phyloP scores from a whole-genome alignment of 2,113 vertebrate species.

The Carassius auratus region DNA sequence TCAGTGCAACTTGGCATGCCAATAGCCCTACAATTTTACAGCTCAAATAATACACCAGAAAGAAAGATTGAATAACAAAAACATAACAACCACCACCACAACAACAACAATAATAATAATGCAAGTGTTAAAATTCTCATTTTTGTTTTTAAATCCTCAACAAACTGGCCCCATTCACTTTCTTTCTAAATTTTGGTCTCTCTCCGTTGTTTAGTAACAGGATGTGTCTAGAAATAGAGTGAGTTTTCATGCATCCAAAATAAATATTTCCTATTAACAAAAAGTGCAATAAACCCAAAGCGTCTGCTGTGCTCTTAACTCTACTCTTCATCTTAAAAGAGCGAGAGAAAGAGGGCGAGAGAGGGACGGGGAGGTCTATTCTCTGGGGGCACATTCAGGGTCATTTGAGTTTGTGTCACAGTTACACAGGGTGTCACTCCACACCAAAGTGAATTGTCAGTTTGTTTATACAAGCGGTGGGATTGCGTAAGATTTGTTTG shows the following conservation, averaged over 20 bases:
- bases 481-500: slow-evolving; percentile 75
- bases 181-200: neutral
- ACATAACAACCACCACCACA: too few species aligned
- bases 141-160: neutral
- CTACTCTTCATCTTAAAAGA: slow-evolving; percentile 21
- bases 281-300: neutral
- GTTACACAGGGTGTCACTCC: slow-evolving; percentile 79
- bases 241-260: neutral
- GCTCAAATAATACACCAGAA: neutral
- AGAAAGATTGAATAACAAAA: too few species aligned
- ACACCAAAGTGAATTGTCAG: slow-evolving; percentile 80
- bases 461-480: slow-evolving; percentile 82
- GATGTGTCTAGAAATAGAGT: neutral
- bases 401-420: slow-evolving; percentile 76
- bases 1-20: neutral
- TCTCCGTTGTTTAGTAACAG: neutral
- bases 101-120: too few species aligned
- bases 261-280: neutral
- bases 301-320: neutral
- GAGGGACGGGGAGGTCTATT: slow-evolving; percentile 58
- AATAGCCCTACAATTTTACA: neutral
- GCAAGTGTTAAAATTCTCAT: neutral
- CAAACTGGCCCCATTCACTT: neutral
- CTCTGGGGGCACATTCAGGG: slow-evolving; percentile 74
- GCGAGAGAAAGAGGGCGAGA: slow-evolving; percentile 36